Evolutionary conservation across 2,113 vertebrate genomes (phyloP).

Genomic region (Pelecanus crispus): DNA sequence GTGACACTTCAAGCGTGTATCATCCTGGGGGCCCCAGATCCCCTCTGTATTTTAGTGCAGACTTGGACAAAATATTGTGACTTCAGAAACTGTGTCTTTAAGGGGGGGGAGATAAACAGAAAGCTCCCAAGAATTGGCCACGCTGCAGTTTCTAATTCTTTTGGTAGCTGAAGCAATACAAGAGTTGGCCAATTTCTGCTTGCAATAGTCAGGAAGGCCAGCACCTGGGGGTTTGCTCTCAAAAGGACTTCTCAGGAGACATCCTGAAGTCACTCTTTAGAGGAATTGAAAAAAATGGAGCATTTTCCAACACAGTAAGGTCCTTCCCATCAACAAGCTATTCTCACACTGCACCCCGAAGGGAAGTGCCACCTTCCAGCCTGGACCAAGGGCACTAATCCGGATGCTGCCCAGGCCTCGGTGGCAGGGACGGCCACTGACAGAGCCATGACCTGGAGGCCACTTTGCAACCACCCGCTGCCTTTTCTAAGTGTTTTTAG

Average conservation of each 20-base stretch:
- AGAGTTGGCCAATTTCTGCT: neutral
- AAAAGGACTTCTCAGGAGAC: neutral
- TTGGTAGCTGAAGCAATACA: neutral
- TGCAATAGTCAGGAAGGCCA: neutral
- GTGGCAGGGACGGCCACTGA: neutral
- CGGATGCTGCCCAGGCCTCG: neutral
- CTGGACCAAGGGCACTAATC: neutral
- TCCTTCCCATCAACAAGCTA: neutral
- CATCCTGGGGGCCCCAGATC: neutral
- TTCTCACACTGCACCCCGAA: neutral
- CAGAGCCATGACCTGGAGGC: neutral
- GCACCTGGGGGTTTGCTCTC: neutral
- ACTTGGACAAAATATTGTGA: neutral
- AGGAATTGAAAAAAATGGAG: neutral
- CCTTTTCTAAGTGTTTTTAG: neutral
- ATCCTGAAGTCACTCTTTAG: neutral
- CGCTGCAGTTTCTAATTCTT: neutral
- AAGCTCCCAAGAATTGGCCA: neutral
- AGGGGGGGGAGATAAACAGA: neutral
- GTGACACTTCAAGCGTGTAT: neutral
- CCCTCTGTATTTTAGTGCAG: neutral
- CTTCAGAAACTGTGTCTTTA: neutral
- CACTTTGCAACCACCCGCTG: neutral
- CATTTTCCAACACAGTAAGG: neutral
- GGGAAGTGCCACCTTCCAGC: neutral